These are phyloP conservation scores for Xylota segnis DNA, from an alignment of 2,888 invertebrate species.

Conservation along the genomic window DNA sequence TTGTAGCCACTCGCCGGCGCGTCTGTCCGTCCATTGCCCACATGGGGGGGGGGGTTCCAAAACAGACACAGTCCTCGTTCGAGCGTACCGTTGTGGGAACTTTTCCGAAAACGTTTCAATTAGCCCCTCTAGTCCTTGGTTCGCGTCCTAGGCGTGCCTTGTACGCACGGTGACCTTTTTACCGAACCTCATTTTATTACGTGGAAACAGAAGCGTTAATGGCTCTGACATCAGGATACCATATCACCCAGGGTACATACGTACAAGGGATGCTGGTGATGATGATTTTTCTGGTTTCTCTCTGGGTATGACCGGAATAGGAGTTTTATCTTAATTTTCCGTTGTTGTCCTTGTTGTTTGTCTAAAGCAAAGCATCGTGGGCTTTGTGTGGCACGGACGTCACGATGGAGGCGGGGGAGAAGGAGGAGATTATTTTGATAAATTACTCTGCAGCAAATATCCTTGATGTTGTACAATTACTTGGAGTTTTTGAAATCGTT, in stretches of 20 bases:
- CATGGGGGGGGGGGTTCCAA: conserved; percentile 31
- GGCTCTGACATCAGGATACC: conserved; percentile 71
- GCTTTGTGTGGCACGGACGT: conserved; percentile 57
- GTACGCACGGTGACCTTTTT: conserved; percentile 74
- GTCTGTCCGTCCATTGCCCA: conserved; percentile 22
- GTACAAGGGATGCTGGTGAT: conserved; percentile 45
- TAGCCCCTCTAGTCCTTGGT: conserved; percentile 41
- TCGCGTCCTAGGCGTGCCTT: conserved; percentile 28
- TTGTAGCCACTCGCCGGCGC: conserved; percentile 30
- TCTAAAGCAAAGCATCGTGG: conserved; percentile 32
- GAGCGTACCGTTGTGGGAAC: conserved; percentile 63
- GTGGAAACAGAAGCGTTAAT: conserved; percentile 79
- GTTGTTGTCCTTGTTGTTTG: conserved; percentile 61
- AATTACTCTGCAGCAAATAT: conserved; percentile 72
- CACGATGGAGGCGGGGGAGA: conserved; percentile 10
- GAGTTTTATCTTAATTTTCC: conserved; percentile 72
- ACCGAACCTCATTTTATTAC: conserved; percentile 78
- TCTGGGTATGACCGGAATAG: conserved; percentile 53
- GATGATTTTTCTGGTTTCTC: conserved; percentile 72
- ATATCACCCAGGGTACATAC: conserved; percentile 23
- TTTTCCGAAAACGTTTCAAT: conserved; percentile 72
- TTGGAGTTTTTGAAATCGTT: conserved; percentile 51
- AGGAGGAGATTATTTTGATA: conserved; percentile 74
- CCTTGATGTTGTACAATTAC: conserved; percentile 53
- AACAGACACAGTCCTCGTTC: conserved; percentile 8